Evolutionary conservation across 1,140 invertebrate species (phyloP).

Genomic region (Drosophila tani): DNA sequence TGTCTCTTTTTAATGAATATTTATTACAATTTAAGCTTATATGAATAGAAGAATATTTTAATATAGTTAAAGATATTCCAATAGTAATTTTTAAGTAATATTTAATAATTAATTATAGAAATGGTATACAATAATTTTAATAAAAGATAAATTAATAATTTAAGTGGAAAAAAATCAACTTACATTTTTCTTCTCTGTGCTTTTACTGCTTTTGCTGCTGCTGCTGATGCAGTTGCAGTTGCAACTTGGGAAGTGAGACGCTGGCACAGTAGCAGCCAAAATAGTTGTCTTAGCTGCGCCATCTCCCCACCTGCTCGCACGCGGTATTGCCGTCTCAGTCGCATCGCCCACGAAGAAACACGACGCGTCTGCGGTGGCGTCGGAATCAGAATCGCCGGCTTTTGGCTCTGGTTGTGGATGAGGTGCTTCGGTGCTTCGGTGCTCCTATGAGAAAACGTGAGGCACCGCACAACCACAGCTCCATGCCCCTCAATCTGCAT

Average conservation of each 20-base stretch:
- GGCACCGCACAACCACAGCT: slow-evolving; percentile 14
- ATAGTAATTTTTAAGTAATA: no score
- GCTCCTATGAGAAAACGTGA: slow-evolving; percentile 42
- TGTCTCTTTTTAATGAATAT: no score
- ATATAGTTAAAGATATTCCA: no score
- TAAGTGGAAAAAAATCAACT: neutral
- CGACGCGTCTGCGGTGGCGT: slow-evolving; percentile 70
- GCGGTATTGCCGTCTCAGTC: neutral
- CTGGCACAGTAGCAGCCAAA: slow-evolving; percentile 80
- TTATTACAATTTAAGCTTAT: neutral
- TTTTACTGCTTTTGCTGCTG: slow-evolving; percentile 16
- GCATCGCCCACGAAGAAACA: slow-evolving; percentile 76
- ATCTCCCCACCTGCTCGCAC: neutral
- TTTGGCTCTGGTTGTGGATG: slow-evolving; percentile 22
- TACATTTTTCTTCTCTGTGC: neutral
- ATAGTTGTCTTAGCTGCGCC: slow-evolving; percentile 60
- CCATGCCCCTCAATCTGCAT: slow-evolving; percentile 13
- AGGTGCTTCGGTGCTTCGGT: slow-evolving; percentile 6
- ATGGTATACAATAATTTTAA: no score
- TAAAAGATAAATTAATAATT: no score
- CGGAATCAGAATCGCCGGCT: slow-evolving; percentile 60
- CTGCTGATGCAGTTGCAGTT: slow-evolving; percentile 21
- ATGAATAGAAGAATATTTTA: neutral
- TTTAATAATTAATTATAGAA: no score
- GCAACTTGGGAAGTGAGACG: slow-evolving; percentile 35